Evolutionary conservation across 1,140 invertebrate genomes (phyloP), one percentile per base, ranked within the genome.

Genomic region (Pseudomyrmex concolor): DNA sequence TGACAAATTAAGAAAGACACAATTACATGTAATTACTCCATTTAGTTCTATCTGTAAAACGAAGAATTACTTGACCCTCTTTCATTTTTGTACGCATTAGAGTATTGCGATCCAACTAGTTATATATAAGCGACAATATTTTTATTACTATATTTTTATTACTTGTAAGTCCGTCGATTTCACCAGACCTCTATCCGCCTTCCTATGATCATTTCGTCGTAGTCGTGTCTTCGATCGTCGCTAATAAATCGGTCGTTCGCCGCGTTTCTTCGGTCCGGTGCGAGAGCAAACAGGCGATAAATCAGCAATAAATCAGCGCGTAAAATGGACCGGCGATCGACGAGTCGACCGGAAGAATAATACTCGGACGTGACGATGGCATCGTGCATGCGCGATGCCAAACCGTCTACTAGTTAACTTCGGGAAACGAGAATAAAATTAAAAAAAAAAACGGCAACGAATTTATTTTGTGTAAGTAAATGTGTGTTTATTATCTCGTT

Each of bases 311-410:
- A 80, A 80, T 80, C 76, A 80, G 54, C 55, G 45, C 48, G 71
- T 71, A 84, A 88, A 88, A 88, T 84, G 86, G 43, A 76, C 54
- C 55, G 66, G 22, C 82, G 86, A 88, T 88, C 73, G 85, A 87
- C 67, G 85, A 86, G 77, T 84, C 70, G 82, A 60, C 85, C 86
- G 86, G 76, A 88, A 88, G 86, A 88, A 88, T 88, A 88, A 88
- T 88, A 88, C 63, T 82, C 82, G 84, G n/a, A 5, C 34, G 74
- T 59, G 85, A 84, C 83, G 84, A 83, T 71, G 86, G 78, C 81
- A 70, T 51, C 51, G 59, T 48, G 55, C 12, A 48, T 67, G 73
- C 60, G 59, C 70, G 86, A 85, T 87, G 85, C 86, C 86, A 87
- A 84, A 85, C 85, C 70, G 85, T 87, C 86, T 87, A 83, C 80